A percentile compares a stretch with the other conserved stretches of the same genome.
phyloP scores from a whole-genome alignment of 2,888 invertebrate genomes.

The Eucera pruinosa region DNA sequence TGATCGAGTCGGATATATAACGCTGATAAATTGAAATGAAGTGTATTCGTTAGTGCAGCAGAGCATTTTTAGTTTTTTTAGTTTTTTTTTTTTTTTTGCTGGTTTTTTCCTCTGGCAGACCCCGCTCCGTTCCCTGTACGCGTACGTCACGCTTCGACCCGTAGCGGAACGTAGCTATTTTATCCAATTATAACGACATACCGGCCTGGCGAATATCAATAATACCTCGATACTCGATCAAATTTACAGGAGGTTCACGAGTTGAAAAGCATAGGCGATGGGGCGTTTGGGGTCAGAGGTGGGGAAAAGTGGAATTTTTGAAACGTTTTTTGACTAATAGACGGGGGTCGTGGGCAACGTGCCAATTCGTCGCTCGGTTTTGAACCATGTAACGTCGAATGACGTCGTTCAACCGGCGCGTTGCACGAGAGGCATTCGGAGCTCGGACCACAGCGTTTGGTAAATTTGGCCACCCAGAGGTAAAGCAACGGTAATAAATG shows the following conservation, averaged over 20 bases:
- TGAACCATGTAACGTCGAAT: conserved; percentile 71
- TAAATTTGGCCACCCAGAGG: conserved; percentile 82
- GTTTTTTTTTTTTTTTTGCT: background rate
- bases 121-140: too few species aligned
- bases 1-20: conserved; percentile 32
- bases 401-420: conserved; percentile 66
- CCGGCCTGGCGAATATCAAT: conserved; percentile 35
- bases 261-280: conserved; percentile 23
- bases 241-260: conserved; percentile 12
- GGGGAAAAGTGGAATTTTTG: conserved; percentile 43
- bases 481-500: conserved; percentile 81
- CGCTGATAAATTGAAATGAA: conserved; percentile 46
- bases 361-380: conserved; percentile 73
- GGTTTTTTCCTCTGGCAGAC: background rate
- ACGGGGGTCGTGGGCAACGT: conserved; percentile 57
- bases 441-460: conserved; percentile 72
- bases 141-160: conserved; percentile 26
- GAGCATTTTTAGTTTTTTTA: background rate
- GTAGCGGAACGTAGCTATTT: conserved; percentile 27
- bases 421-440: conserved; percentile 62
- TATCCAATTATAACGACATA: conserved; percentile 50
- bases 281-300: background rate
- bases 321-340: conserved; percentile 67
- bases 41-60: background rate
- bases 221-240: conserved; percentile 45